These are phyloP conservation scores for Nasonia oneida DNA, from an alignment of 2,888 invertebrate species.

Conservation along the genomic window DNA sequence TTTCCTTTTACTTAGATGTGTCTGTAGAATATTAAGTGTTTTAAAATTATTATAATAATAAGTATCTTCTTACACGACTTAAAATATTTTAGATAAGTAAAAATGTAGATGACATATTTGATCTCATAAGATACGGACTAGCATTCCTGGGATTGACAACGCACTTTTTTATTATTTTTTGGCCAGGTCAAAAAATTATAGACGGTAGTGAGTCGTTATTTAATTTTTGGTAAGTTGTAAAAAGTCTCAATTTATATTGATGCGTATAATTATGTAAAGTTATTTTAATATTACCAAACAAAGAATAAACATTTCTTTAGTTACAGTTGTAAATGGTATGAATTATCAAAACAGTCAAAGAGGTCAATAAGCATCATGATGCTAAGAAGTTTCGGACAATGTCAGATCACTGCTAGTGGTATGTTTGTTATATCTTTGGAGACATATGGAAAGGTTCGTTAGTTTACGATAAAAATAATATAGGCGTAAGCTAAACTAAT, in stretches of 20 bases:
- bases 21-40: background rate
- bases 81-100: background rate
- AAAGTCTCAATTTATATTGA: too few species aligned
- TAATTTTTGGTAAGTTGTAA: slow-evolving; percentile 1
- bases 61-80: too few species aligned
- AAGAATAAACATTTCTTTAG: background rate
- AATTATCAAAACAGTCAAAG: background rate
- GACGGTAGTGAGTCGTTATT: background rate
- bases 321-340: slow-evolving; percentile 3
- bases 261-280: too few species aligned
- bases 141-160: background rate
- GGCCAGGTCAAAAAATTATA: background rate
- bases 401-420: background rate
- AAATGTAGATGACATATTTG: background rate
- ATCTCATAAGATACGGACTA: background rate
- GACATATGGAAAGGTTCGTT: background rate
- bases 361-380: background rate
- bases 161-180: slow-evolving; percentile 3
- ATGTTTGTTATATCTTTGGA: background rate
- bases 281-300: too few species aligned
- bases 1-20: too few species aligned
- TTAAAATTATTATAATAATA: background rate
- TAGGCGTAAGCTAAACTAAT: background rate
- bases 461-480: background rate
- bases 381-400: background rate